These are phyloP conservation scores for Alsophila aescularia DNA, from an alignment of 2,888 invertebrate genomes.

Conservation along the genomic window DNA sequence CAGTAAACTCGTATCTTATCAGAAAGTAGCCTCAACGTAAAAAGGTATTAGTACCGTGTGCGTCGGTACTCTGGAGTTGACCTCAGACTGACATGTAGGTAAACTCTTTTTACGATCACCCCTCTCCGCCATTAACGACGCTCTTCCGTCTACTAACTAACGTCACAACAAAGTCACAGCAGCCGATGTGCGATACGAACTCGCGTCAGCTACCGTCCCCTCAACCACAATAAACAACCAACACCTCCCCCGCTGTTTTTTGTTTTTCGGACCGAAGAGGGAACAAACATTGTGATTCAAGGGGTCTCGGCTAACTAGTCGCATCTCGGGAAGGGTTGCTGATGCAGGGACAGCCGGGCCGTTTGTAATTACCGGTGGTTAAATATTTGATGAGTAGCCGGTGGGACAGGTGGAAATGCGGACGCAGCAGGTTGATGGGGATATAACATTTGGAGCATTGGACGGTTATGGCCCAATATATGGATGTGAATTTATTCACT, in stretches of 20 bases:
- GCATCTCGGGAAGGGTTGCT: slow-evolving; percentile 39
- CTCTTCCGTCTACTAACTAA: not conserved
- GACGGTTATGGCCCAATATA: slow-evolving; percentile 1
- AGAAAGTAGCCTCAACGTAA: too few species aligned
- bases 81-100: too few species aligned
- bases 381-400: slow-evolving; percentile 40
- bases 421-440: slow-evolving; percentile 6
- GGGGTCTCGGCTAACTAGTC: slow-evolving; percentile 40
- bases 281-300: slow-evolving; percentile 28
- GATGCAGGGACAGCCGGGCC: slow-evolving; percentile 26
- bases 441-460: slow-evolving; percentile 6
- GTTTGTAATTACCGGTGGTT: slow-evolving; percentile 27
- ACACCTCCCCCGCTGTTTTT: slow-evolving; percentile 34
- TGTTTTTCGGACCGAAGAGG: slow-evolving; percentile 31
- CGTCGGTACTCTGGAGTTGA: too few species aligned
- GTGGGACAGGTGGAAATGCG: slow-evolving; percentile 5
- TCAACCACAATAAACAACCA: slow-evolving; percentile 34
- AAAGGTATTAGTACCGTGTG: too few species aligned
- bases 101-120: not conserved
- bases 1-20: too few species aligned
- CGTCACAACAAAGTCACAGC: slow-evolving; percentile 30
- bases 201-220: slow-evolving; percentile 25
- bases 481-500: not conserved
- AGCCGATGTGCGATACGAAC: slow-evolving; percentile 24
- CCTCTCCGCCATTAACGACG: not conserved